These are phyloP conservation scores for Zeugodacus cucurbitae DNA, from an alignment of 1,140 invertebrate species.

Conservation along the genomic window DNA sequence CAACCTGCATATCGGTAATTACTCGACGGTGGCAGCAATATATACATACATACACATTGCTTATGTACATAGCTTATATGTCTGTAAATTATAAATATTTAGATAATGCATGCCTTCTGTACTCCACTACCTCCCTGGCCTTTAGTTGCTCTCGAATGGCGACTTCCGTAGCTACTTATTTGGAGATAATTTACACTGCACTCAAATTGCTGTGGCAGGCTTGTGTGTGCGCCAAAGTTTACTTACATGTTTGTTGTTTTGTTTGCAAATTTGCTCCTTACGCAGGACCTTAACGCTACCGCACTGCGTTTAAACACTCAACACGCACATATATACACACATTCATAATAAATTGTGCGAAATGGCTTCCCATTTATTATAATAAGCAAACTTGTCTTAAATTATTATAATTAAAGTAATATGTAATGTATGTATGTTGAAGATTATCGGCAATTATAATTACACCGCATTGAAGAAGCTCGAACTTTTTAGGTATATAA, in stretches of 20 bases:
- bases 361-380: conserved; percentile 59
- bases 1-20: neutral
- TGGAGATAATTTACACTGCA: neutral
- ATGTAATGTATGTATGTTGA: conserved; percentile 53
- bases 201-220: neutral
- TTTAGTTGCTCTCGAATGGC: no score
- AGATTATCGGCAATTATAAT: conserved; percentile 62
- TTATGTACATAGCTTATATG: neutral
- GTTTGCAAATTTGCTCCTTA: neutral
- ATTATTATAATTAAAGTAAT: conserved; percentile 65
- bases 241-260: neutral
- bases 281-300: neutral
- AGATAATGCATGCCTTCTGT: no score
- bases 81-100: neutral
- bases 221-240: neutral
- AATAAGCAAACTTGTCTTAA: conserved; percentile 59
- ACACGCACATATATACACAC: neutral
- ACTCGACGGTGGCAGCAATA: neutral
- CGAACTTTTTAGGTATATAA: no score
- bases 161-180: neutral
- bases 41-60: neutral
- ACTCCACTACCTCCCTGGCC: neutral
- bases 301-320: neutral
- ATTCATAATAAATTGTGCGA: conserved; percentile 53
- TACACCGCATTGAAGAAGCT: neutral